Evolutionary conservation across 2,797 vertebrate genomes (phyloP).

Genomic region (Sebastes matsubarae): DNA sequence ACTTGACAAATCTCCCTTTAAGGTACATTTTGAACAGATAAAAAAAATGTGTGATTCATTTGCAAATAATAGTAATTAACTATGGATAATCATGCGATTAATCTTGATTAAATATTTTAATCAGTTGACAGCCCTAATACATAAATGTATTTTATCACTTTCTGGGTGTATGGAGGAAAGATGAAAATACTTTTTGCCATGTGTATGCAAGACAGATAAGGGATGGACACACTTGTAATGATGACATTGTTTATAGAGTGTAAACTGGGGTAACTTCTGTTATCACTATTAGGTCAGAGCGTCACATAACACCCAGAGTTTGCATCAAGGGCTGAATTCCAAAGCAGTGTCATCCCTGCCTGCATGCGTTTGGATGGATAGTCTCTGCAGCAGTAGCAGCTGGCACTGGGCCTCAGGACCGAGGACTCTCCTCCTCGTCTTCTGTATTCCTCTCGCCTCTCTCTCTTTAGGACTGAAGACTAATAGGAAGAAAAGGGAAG

Average conservation of each 20-base stretch:
- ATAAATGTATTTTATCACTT: not conserved
- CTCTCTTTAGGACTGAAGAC: slow-evolving; percentile 43
- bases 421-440: slow-evolving; percentile 47
- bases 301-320: slow-evolving; percentile 31
- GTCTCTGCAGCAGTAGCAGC: slow-evolving; percentile 67
- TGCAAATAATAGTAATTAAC: accelerated
- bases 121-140: no score
- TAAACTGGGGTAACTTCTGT: slow-evolving; percentile 9
- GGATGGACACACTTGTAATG: not conserved
- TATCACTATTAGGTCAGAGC: not conserved
- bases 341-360: slow-evolving; percentile 50
- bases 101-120: no score
- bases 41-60: no score
- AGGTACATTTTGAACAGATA: no score
- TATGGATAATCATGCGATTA: no score
- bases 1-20: no score
- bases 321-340: slow-evolving; percentile 53
- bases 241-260: slow-evolving; percentile 1
- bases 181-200: not conserved
- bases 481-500: slow-evolving; percentile 37
- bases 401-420: slow-evolving; percentile 64
- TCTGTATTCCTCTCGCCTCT: slow-evolving; percentile 70
- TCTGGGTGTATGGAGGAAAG: not conserved
- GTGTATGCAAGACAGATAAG: slow-evolving; percentile 6
- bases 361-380: slow-evolving; percentile 56